Evolutionary conservation across 2,797 vertebrate genomes (phyloP), one percentile per base, ranked within the genome.

Genomic region (Craterocephalus amniculus): DNA sequence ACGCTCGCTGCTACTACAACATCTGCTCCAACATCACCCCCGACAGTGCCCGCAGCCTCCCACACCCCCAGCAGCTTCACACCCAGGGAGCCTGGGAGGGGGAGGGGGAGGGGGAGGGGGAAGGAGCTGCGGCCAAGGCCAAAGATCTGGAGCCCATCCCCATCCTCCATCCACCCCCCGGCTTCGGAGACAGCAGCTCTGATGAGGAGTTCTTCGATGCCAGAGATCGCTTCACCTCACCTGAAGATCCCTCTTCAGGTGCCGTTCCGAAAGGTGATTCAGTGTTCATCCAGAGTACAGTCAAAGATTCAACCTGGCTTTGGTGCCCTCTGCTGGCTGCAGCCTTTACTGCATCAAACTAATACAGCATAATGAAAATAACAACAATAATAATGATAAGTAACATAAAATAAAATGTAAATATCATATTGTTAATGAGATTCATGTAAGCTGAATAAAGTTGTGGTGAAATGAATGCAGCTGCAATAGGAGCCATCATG

Each of bases 151-250:
- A 78, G 1, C 71, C 78, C 0, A n/a, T 86, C 1, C 88, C 93
- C 34, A 91, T 95, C 69, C 92, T 96, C 7, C 92, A 94, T 26
- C 95, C 95, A 0, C 95, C 96, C 0, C 95, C 94, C 7, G 96
- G 96, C 34, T 97, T 96, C 70, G 95, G 95, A 26, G 96, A 98
- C 81, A 97, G 95, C 88, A 99, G 97, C 85, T 99, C 98, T 0
- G 98, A 99, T 8, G 97, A 99, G 18, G 97, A 99, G 83, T 98
- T 97, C 92, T 98, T 96, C 58, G 97, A 99, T 0, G 97, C 97
- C 13, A 95, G 94, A 20, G 97, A 99, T 80, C 91, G 93, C 76
- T 95, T 99, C n/a, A 95, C 92, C 16, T 95, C 95, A 0, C 92
- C 86, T 0, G 94, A 92, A 72, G 90, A 94, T 31, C 66, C 70